Conservation (phyloP, 2,888 invertebrate species). For the Heliconius charithonia region DNA sequence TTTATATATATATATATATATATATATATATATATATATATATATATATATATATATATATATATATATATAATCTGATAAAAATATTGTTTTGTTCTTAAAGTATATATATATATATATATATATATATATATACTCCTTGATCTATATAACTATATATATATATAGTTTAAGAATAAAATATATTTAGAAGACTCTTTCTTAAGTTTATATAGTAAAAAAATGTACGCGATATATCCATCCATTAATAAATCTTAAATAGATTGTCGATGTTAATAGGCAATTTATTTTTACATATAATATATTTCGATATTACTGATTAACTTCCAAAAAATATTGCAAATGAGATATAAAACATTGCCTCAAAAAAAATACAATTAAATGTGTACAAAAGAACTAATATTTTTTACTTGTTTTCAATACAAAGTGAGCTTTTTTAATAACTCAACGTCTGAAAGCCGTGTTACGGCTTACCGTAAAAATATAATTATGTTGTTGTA, state of each 20-base stretch:
- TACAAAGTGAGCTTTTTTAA: constrained; percentile 11
- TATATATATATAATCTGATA: too few relatives aligned
- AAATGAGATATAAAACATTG: constrained; percentile 3
- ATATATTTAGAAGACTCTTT: too few relatives aligned
- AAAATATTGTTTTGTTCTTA: too few relatives aligned
- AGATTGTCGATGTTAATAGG: background rate
- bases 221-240: background rate
- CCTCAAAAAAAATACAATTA: background rate
- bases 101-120: too few relatives aligned
- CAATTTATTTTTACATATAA: background rate
- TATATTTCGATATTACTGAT: background rate
- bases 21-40: too few relatives aligned
- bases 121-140: too few relatives aligned
- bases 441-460: constrained; percentile 4
- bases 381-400: constrained; percentile 10
- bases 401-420: constrained; percentile 13
- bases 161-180: too few relatives aligned
- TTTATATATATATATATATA: too few relatives aligned
- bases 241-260: background rate
- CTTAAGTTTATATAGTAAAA: too few relatives aligned
- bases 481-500: background rate
- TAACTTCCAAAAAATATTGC: background rate
- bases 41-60: too few relatives aligned
- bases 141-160: too few relatives aligned
- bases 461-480: constrained; percentile 1